phyloP scores from a whole-genome alignment of 2,888 invertebrate species.

The Phasia obesa region DNA sequence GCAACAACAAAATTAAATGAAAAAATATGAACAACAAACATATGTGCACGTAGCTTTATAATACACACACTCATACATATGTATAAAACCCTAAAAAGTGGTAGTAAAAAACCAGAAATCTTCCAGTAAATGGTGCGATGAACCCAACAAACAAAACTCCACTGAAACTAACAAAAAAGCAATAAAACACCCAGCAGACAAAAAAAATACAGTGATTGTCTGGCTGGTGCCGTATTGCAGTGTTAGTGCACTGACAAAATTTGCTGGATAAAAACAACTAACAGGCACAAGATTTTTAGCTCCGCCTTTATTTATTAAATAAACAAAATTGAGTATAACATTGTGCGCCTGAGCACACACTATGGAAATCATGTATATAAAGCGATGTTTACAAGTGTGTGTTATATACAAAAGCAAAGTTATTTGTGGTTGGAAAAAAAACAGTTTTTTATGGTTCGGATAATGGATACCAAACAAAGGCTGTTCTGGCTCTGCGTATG shows the following conservation, averaged over 20 bases:
- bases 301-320: constrained; percentile 74
- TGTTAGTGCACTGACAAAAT: constrained; percentile 24
- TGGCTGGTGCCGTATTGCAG: constrained; percentile 21
- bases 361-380: constrained; percentile 1
- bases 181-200: not conserved
- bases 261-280: constrained; percentile 21
- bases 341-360: constrained; percentile 54
- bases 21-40: constrained; percentile 45
- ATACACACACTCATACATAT: not conserved
- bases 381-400: not conserved
- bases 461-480: constrained; percentile 44
- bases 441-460: constrained; percentile 19
- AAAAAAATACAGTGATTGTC: constrained; percentile 10
- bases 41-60: constrained; percentile 11
- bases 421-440: constrained; percentile 60
- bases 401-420: constrained; percentile 30
- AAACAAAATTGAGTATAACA: not conserved
- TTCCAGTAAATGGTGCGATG: constrained; percentile 71
- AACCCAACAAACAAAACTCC: constrained; percentile 61
- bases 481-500: not conserved
- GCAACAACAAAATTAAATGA: constrained; percentile 31
- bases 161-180: constrained; percentile 6
- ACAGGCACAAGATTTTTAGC: constrained; percentile 65
- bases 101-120: constrained; percentile 57
- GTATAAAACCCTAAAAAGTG: constrained; percentile 1